A percentile compares a stretch with the other conserved stretches of the same genome.
Conservation (phyloP, 2,113 vertebrate genomes). For the Trachemys scripta region DNA sequence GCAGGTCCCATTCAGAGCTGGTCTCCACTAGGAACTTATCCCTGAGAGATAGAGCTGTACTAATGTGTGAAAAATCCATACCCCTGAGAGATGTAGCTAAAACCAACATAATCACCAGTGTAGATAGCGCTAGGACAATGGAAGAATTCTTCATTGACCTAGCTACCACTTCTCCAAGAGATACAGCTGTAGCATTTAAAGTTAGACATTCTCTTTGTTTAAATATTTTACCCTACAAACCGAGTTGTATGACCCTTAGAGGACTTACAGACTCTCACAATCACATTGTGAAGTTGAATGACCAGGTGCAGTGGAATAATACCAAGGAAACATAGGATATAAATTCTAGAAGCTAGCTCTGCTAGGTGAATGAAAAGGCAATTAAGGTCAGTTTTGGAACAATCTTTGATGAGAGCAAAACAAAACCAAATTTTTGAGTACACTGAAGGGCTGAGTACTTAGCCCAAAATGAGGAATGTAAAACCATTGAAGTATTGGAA, state of each 20-base stretch:
- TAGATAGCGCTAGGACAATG: no score
- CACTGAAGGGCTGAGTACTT: background rate
- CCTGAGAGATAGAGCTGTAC: no score
- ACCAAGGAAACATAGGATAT: background rate
- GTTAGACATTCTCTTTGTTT: background rate
- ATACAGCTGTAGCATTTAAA: background rate
- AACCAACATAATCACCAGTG: no score
- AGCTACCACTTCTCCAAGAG: no score
- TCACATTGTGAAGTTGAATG: background rate
- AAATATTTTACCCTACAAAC: background rate
- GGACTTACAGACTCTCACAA: background rate
- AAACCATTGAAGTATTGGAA: background rate
- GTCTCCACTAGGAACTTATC: no score
- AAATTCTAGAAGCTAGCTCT: background rate
- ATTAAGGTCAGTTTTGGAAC: background rate
- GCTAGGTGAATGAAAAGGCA: background rate
- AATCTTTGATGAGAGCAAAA: background rate
- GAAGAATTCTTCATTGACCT: no score
- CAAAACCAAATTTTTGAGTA: background rate
- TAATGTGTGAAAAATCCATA: no score
- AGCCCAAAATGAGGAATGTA: background rate
- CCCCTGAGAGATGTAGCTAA: no score
- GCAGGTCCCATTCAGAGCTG: background rate
- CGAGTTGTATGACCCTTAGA: background rate
- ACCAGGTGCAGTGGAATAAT: background rate